Conservation (phyloP, 2,888 invertebrate genomes). For the Chalcosyrphus nemorum region DNA sequence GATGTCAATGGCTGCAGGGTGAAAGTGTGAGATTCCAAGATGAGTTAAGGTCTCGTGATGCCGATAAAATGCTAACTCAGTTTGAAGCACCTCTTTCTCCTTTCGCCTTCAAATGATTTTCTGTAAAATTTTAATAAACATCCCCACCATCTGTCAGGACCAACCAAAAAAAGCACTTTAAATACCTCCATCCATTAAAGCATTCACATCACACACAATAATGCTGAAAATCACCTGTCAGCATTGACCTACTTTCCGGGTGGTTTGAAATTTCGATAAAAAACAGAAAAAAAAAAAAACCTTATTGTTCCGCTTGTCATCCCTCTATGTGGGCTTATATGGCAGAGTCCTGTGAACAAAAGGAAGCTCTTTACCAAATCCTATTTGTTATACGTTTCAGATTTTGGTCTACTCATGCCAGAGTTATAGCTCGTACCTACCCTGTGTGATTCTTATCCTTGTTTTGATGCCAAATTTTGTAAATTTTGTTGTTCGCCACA, state of each 20-base stretch:
- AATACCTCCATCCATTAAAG: not conserved
- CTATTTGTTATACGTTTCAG: too few species aligned
- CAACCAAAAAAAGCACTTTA: too few species aligned
- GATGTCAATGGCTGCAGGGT: conserved; percentile 47
- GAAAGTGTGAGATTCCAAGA: conserved; percentile 10
- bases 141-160: too few species aligned
- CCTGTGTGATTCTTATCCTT: too few species aligned
- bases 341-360: too few species aligned
- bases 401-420: not conserved
- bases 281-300: not conserved
- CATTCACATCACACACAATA: not conserved
- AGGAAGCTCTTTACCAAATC: conserved; percentile 22
- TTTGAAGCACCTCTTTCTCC: not conserved
- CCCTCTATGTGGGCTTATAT: not conserved
- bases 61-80: not conserved
- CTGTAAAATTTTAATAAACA: too few species aligned
- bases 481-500: too few species aligned
- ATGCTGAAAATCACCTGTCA: not conserved
- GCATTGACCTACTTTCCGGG: conserved; percentile 3
- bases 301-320: not conserved
- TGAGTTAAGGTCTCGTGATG: conserved; percentile 39
- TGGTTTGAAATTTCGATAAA: not conserved
- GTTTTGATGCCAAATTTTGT: too few species aligned
- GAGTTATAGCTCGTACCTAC: too few species aligned
- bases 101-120: too few species aligned